A percentile compares a stretch with the other conserved stretches of the same genome.
phyloP scores from a whole-genome alignment of 1,140 invertebrate species.

The Brachionus calyciflorus region DNA sequence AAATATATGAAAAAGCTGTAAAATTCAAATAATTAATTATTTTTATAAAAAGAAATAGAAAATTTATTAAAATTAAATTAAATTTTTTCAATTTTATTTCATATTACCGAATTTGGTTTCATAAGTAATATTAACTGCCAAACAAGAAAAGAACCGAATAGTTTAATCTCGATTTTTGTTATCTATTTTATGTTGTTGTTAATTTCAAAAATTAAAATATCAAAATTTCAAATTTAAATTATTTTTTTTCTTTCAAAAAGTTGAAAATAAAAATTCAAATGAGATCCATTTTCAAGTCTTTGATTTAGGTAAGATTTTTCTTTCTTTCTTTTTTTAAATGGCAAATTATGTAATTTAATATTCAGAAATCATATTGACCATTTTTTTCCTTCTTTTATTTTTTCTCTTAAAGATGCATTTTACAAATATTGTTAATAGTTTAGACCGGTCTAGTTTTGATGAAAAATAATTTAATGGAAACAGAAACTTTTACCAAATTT shows the following conservation, averaged over 20 bases:
- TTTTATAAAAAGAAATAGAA: too few relatives aligned
- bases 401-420: constrained; percentile 17
- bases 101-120: too few relatives aligned
- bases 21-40: constrained; percentile 32
- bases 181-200: too few relatives aligned
- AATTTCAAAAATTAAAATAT: too few relatives aligned
- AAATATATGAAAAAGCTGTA: constrained; percentile 21
- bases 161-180: background rate
- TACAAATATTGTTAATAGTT: background rate
- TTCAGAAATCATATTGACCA: too few relatives aligned
- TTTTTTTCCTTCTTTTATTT: too few relatives aligned
- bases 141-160: too few relatives aligned
- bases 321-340: too few relatives aligned
- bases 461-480: constrained; percentile 43
- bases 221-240: constrained; percentile 3
- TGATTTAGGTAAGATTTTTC: constrained; percentile 3
- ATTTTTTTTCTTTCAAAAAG: constrained; percentile 2
- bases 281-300: background rate
- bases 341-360: too few relatives aligned
- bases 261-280: background rate
- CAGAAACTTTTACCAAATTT: constrained; percentile 36
- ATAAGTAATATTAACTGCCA: too few relatives aligned
- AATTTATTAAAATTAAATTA: too few relatives aligned
- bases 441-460: background rate
- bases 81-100: too few relatives aligned